Base-by-base conservation (phyloP, 2,113 vertebrate genomes). In the Eurypyga helias region DNA sequence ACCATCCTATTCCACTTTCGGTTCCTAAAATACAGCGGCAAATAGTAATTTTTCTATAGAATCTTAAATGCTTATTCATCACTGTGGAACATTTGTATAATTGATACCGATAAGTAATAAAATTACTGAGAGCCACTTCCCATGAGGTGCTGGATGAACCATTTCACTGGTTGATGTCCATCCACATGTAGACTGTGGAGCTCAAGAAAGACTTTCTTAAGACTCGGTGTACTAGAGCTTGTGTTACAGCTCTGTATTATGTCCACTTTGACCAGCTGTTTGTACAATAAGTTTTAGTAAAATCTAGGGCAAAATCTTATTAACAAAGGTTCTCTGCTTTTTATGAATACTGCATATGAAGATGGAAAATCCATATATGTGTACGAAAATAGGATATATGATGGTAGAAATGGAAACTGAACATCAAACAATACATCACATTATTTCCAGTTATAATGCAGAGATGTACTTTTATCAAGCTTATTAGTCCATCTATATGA, bases 161-260 rank as follows among this genome's bases (percentile, higher is more conserved):
- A 17, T 61, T 26, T 51, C 29, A 29, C 43, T 15, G 20, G 33
- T 15, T 71, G 6, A 8, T 46, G 21, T 38, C 66, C 48, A 58
- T 43, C 23, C 41, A 45, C 6, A 1, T 4, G 6, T 54, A 51
- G 15, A 31, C 19, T 65, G 29, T 36, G 58, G 46, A 71, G 13
- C 11, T 83, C 3, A 64, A 58, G 38, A 34, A 61, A 24, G 13
- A 15, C 6, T 20, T 87, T 31, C 13, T 38, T 41, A 23, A 66
- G 48, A 11, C 25, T 58, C 13, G 8, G 0, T 33, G 16, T 33
- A 0, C 11, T 36, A 11, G 20, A 69, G 13, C 23, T 17, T 41
- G 6, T 38, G 19, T 34, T 62, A 18, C 3, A 64, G 54, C 48
- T 72, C 48, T 81, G 28, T 60, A 54, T 28, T 16, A n/a, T 1